Evolutionary conservation across 2,797 vertebrate genomes (phyloP).

Genomic region (Artibeus lituratus): DNA sequence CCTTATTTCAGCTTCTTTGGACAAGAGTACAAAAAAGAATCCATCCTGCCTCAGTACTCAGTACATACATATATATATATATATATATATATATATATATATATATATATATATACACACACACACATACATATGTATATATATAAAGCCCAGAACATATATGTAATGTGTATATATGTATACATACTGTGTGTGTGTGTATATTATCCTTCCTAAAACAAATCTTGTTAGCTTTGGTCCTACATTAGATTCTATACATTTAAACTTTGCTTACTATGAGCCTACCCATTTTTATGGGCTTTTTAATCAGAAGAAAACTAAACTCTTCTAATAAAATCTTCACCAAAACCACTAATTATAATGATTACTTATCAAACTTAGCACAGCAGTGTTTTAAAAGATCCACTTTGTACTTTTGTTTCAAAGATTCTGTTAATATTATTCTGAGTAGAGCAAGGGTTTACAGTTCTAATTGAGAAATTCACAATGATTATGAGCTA

Average conservation of each 20-base stretch:
- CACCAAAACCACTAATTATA: constrained; percentile 51
- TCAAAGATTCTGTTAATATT: constrained; percentile 44
- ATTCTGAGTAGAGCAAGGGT: constrained; percentile 66
- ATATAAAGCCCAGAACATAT: too few relatives aligned
- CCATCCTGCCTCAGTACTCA: not conserved
- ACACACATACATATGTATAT: too few relatives aligned
- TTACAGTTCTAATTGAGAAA: constrained; percentile 77
- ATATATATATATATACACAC: too few relatives aligned
- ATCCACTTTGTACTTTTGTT: constrained; percentile 37
- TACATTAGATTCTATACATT: not conserved
- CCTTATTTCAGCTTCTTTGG: not conserved
- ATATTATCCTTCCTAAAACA: not conserved
- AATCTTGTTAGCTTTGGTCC: not conserved
- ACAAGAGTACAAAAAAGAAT: not conserved
- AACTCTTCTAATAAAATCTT: constrained; percentile 25
- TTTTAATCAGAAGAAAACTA: constrained; percentile 37
- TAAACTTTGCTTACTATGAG: constrained; percentile 2
- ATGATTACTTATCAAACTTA: constrained; percentile 50
- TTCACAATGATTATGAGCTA: constrained; percentile 67
- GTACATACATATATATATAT: too few relatives aligned
- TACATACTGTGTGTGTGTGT: not conserved
- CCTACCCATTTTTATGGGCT: not conserved
- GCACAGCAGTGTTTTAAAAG: constrained; percentile 48
- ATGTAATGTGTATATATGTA: too few relatives aligned
- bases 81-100: too few relatives aligned